Base-by-base conservation (phyloP, 2,888 invertebrate genomes). In the Minunthozetes semirufus region DNA sequence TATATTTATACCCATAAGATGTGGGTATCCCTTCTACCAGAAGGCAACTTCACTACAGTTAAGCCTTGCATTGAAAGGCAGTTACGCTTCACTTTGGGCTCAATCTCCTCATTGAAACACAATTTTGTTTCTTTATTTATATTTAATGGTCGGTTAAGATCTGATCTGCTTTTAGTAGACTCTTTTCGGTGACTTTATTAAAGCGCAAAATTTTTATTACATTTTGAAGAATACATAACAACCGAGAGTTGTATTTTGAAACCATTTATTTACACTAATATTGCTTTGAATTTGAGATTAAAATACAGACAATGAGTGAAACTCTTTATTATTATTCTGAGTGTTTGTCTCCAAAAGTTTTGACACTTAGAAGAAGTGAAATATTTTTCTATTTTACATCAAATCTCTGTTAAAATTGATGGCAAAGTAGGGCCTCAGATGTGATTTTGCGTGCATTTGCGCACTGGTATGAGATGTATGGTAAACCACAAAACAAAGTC, bases 401-500 rank as follows among this genome's bases (percentile, higher is more conserved):
- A 66, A 63, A 66, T 66, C 17, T 4, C 38, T 33, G 63, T 29
- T 13, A 63, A 66, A 66, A 11, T 8, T 38, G 17, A 66, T 38
- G 33, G 61, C 61, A 25, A 29, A 15, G 9, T 3, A 29, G 27
- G 9, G 61, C 27, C 22, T 17, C 22, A 11, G 27, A 29, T 15
- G 17, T 27, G 29, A n/a, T 33, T 63, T 66, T 66, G 66, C 5
- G 9, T 66, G 66, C 66, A 66, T 66, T 33, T 66, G 66, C 66
- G 66, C 66, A 38, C n/a, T 66, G n/a, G 29, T 59, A 27, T 59
- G 27, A 3, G 9, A 17, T 56, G 19, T 56, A 56, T 56, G 66
- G 66, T 66, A 38, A 66, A 66, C 66, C 66, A 29, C 66, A 66
- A 66, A 59, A 66, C 66, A 8, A 33, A 66, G 61, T 61, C 61